Evolutionary conservation across 2,888 invertebrate genomes (phyloP).

Genomic region (Isoperla grammatica): DNA sequence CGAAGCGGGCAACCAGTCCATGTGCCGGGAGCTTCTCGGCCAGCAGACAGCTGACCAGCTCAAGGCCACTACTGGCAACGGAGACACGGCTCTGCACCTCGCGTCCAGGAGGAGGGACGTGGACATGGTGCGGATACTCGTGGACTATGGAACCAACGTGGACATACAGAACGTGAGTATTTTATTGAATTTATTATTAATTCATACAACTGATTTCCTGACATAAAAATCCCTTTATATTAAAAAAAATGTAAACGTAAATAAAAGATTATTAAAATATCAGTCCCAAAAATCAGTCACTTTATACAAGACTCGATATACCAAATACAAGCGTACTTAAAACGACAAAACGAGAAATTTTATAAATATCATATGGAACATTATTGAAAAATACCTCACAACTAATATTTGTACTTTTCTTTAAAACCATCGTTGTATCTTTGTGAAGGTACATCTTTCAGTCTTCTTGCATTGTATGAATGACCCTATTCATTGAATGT

Average conservation of each 20-base stretch:
- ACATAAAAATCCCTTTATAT: not conserved
- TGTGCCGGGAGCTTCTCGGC: conserved; percentile 87
- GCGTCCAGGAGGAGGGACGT: conserved; percentile 89
- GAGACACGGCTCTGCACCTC: conserved; percentile 91
- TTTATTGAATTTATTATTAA: not conserved
- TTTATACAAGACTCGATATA: no score
- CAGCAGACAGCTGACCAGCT: conserved; percentile 85
- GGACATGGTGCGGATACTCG: conserved; percentile 86
- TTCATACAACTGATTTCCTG: not conserved
- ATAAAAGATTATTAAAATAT: no score
- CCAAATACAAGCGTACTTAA: no score
- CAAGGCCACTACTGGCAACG: conserved; percentile 73
- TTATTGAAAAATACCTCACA: no score
- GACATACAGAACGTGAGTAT: conserved; percentile 77
- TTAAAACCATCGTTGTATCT: no score
- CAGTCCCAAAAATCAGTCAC: not conserved
- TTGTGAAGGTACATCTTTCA: no score
- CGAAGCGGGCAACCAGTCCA: conserved; percentile 91
- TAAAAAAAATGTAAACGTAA: not conserved
- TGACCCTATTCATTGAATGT: no score
- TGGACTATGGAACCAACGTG: conserved; percentile 87
- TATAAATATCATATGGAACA: no score
- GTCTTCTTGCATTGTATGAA: no score
- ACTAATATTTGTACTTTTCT: no score
- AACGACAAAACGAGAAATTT: no score